A percentile compares a stretch with the other conserved stretches of the same genome.
phyloP scores from a whole-genome alignment of 2,797 vertebrate species.

The Lepus townsendii region DNA sequence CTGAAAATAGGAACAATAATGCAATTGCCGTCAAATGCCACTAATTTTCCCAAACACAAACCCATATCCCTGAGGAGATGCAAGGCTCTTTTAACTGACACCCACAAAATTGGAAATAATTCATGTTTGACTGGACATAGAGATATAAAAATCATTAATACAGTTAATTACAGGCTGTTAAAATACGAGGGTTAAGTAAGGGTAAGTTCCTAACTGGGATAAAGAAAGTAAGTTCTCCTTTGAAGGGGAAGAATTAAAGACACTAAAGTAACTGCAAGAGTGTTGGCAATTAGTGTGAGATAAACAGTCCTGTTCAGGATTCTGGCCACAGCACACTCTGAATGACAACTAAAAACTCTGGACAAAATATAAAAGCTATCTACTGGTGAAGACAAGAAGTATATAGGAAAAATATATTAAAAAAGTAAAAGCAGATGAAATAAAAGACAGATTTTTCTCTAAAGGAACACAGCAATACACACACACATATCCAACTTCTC shows the following conservation, averaged over 20 bases:
- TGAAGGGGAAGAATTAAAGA: neutral
- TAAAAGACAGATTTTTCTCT: neutral
- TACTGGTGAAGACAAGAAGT: neutral
- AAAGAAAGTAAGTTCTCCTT: neutral
- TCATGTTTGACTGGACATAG: conserved; percentile 32
- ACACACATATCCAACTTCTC: neutral
- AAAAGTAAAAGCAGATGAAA: neutral
- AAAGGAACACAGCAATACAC: neutral
- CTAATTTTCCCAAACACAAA: conserved; percentile 15
- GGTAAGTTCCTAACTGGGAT: neutral
- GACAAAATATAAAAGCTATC: neutral
- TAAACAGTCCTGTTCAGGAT: neutral
- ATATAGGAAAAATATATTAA: neutral
- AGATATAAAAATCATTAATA: conserved; percentile 72
- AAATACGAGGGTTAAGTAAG: neutral
- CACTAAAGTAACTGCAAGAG: neutral
- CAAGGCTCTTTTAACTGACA: conserved; percentile 1
- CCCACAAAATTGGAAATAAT: conserved; percentile 1
- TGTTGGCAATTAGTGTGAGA: neutral
- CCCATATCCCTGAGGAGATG: neutral
- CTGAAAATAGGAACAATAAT: neutral
- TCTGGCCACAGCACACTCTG: neutral
- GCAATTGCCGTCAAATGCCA: neutral
- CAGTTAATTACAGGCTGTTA: neutral
- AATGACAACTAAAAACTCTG: neutral